These are phyloP conservation scores for Rhagologus leucostigma DNA, from an alignment of 2,113 vertebrate species.

Conservation along the genomic window DNA sequence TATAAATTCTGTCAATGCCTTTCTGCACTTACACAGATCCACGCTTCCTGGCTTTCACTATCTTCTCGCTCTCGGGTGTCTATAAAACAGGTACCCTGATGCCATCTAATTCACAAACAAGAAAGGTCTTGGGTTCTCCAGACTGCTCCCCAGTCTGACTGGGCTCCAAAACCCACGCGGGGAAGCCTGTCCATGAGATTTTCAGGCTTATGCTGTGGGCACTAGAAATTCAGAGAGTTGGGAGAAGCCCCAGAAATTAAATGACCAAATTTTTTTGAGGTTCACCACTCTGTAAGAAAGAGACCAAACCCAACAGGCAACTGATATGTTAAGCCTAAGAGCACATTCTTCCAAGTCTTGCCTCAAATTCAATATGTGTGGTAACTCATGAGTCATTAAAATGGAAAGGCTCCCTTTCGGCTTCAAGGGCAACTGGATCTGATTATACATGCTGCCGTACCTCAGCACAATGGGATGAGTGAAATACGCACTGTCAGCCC, in stretches of 20 bases:
- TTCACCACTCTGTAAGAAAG: not conserved
- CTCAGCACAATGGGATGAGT: not conserved
- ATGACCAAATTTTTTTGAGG: not conserved
- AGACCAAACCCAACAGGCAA: not conserved
- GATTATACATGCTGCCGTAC: not conserved
- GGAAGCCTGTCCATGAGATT: not conserved
- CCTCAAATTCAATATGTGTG: not conserved
- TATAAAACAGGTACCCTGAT: not conserved
- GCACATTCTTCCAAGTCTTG: not conserved
- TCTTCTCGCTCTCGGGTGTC: not conserved
- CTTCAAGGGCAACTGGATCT: not conserved
- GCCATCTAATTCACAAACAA: not conserved
- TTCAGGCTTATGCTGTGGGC: accelerated
- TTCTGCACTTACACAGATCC: not conserved
- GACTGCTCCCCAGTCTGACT: not conserved
- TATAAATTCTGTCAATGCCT: not conserved
- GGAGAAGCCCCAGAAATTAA: not conserved
- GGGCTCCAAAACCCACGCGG: not conserved
- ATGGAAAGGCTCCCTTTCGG: not conserved
- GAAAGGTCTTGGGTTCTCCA: not conserved
- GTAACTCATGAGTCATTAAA: not conserved
- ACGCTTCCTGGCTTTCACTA: not conserved
- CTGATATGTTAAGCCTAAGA: not conserved
- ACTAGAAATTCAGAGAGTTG: not conserved
- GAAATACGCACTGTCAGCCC: not conserved